These are phyloP conservation scores for Thaumatotibia leucotreta DNA, from an alignment of 1,140 invertebrate genomes.

Conservation along the genomic window DNA sequence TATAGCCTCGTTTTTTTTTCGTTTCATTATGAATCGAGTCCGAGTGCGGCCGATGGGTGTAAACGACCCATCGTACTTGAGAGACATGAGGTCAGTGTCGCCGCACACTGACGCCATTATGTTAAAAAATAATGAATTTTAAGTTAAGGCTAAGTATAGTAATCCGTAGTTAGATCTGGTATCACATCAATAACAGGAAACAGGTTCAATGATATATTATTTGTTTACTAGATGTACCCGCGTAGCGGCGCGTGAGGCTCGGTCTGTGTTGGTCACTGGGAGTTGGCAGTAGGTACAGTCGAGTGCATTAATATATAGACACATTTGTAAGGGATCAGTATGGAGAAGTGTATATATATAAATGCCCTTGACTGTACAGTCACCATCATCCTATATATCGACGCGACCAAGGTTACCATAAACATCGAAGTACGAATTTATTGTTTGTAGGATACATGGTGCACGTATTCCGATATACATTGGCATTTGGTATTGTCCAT, in stretches of 20 bases:
- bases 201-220: background rate
- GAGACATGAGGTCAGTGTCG: slow-evolving; percentile 54
- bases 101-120: slow-evolving; percentile 39
- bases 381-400: too few relatives aligned
- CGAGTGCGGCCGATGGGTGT: slow-evolving; percentile 26
- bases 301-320: too few relatives aligned
- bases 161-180: background rate
- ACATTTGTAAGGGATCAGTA: too few relatives aligned
- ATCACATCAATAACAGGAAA: background rate
- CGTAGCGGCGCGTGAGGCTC: background rate
- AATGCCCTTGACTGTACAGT: too few relatives aligned
- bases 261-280: background rate
- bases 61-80: slow-evolving; percentile 66
- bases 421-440: too few relatives aligned
- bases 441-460: too few relatives aligned
- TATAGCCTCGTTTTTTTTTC: background rate
- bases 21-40: slow-evolving; percentile 13
- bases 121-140: slow-evolving; percentile 56
- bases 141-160: background rate
- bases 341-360: too few relatives aligned
- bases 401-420: too few relatives aligned
- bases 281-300: too few relatives aligned
- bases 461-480: too few relatives aligned
- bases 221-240: background rate
- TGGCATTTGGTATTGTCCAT: too few relatives aligned